Percentiles rank a stretch among this genome's conserved stretches.
These are phyloP conservation scores for Vulpes vulpes DNA, from an alignment of 2,113 vertebrate genomes.

Conservation along the genomic window DNA sequence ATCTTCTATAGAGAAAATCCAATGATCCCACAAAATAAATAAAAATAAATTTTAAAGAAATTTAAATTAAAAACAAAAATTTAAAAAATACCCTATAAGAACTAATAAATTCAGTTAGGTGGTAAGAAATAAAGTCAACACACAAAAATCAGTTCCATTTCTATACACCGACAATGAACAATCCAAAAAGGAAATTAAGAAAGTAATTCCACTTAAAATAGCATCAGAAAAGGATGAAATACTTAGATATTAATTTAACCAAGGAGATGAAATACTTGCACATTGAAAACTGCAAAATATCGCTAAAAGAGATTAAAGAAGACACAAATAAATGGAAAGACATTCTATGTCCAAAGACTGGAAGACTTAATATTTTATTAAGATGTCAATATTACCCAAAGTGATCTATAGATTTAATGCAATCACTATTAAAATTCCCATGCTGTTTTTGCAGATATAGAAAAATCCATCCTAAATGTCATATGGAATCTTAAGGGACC, in stretches of 20 bases:
- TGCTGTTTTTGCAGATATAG: neutral
- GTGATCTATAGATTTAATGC: neutral
- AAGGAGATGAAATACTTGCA: neutral
- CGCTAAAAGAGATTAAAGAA: neutral
- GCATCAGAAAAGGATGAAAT: neutral
- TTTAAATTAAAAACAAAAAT: too few species aligned
- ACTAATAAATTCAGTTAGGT: neutral
- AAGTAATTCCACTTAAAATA: neutral
- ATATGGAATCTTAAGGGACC: neutral
- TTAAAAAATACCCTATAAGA: neutral
- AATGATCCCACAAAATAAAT: neutral
- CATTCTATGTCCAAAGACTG: too few species aligned
- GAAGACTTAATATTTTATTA: neutral
- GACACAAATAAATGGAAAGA: neutral
- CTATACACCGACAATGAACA: neutral
- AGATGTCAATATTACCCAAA: neutral
- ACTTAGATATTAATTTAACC: neutral
- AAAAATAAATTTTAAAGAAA: too few species aligned
- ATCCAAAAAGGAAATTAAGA: neutral
- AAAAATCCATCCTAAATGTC: neutral
- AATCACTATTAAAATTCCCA: neutral
- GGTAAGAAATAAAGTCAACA: neutral
- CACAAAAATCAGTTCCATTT: neutral
- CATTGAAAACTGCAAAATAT: neutral
- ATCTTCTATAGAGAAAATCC: neutral